Conservation (phyloP, 2,797 vertebrate genomes). For the Gymnoscopelus braueri region DNA sequence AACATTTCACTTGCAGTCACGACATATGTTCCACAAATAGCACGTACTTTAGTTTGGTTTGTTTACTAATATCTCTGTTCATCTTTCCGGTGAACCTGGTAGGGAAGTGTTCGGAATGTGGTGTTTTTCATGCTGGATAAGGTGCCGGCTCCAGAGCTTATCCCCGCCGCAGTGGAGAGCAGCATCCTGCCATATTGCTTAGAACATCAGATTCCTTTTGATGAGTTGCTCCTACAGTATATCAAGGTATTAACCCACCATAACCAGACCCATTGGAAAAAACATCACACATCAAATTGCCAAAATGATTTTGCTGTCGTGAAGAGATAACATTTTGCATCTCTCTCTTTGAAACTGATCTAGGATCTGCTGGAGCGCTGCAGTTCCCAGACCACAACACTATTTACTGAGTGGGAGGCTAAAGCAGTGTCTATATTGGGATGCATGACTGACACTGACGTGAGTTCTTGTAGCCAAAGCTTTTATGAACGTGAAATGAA, state of each 20-base stretch:
- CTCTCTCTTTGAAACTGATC: background rate
- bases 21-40: background rate
- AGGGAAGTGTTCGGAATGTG: constrained; percentile 89
- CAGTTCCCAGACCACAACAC: constrained; percentile 86
- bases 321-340: background rate
- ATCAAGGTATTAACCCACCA: constrained; percentile 84
- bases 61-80: background rate
- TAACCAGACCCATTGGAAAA: too few relatives aligned
- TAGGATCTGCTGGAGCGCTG: constrained; percentile 92
- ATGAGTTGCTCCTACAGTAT: constrained; percentile 91
- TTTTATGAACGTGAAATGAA: too few relatives aligned
- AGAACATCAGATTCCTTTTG: constrained; percentile 86
- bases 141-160: constrained; percentile 91
- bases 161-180: constrained; percentile 85
- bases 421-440: constrained; percentile 92
- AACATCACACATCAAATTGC: background rate
- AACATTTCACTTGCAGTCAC: background rate
- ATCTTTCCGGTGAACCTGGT: constrained; percentile 26
- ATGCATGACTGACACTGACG: constrained; percentile 90
- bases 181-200: constrained; percentile 86
- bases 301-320: background rate
- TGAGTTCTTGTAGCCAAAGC: constrained; percentile 72
- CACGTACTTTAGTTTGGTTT: background rate
- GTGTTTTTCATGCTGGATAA: constrained; percentile 96
- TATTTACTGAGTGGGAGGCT: constrained; percentile 96